Percentiles rank a stretch among this genome's conserved stretches.
These are phyloP conservation scores for Eupithecia subfuscata DNA, from an alignment of 2,888 invertebrate genomes.

Conservation along the genomic window DNA sequence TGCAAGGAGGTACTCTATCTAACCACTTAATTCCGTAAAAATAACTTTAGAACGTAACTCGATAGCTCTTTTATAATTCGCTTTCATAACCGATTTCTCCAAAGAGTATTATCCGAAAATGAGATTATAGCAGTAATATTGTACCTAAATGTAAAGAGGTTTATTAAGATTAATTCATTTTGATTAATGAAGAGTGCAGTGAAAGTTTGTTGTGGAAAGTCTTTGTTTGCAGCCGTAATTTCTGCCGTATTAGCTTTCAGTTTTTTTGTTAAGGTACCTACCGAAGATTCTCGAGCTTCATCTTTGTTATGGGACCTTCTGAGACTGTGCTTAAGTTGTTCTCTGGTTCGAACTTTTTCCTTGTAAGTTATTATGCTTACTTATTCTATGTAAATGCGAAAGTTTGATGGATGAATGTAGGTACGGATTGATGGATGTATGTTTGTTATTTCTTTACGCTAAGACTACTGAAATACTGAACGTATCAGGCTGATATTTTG, in stretches of 20 bases:
- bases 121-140: constrained; percentile 43
- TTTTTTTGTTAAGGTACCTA: constrained; percentile 15
- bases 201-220: constrained; percentile 57
- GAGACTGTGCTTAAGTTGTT: not conserved
- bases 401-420: too few species aligned
- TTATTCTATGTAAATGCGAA: too few species aligned
- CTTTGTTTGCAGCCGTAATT: constrained; percentile 56
- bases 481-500: too few species aligned
- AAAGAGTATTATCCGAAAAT: constrained; percentile 41
- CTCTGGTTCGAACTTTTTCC: not conserved
- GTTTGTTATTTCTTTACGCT: too few species aligned
- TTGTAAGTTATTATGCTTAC: not conserved
- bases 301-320: not conserved
- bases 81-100: constrained; percentile 43
- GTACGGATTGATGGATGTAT: too few species aligned
- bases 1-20: constrained; percentile 20
- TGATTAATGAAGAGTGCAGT: constrained; percentile 71
- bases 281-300: not conserved
- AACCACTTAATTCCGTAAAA: constrained; percentile 28
- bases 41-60: constrained; percentile 24
- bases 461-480: too few species aligned
- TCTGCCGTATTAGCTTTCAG: constrained; percentile 40
- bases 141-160: constrained; percentile 47
- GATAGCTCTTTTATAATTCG: constrained; percentile 23
- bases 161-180: constrained; percentile 70